Evolutionary conservation across 2,888 invertebrate species (phyloP), one percentile per base, ranked within the genome.

Genomic region (Nemotelus pantherinus): DNA sequence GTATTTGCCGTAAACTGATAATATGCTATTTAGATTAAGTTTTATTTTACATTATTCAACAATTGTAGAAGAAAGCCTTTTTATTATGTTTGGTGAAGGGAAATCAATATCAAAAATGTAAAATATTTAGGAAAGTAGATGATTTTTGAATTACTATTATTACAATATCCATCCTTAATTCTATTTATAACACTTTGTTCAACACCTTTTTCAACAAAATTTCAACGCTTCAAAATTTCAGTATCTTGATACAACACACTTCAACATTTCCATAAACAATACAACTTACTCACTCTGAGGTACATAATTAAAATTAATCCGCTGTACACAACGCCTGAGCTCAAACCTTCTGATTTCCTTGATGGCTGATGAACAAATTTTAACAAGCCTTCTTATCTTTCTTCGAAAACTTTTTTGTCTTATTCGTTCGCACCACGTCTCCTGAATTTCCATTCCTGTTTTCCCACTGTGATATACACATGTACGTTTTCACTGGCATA

Each of bases 301-400:
- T 25, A 25, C 25, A 71, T 71, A 71, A 71, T 71, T 53, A 57
- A 71, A 71, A 44, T 43, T 71, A 55, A 71, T 71, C 71, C 57
- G 43, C 44, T 47, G 47, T n/a, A 55, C 71, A 71, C 41, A 55
- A 50, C 68, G 5, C 44, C 10, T 53, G 50, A 48, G n/a, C 53
- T 39, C n/a, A 44, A 55, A 57, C 43, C 55, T 68, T 25, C 65
- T 45, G 57, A 71, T 41, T 57, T 71, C 71, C 71, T n/a, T 10
- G 55, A 43, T 44, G n/a, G 53, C 43, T 57, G 55, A 71, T 71
- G 71, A 45, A 57, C 71, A 55, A 71, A 71, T 50, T 68, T 53
- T 50, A 68, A 57, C 45, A 53, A 71, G 71, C 55, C 48, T 45
- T 65, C 65, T 65, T 65, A 65, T 65, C 65, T n/a, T 65, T 65